A percentile compares a stretch with the other conserved stretches of the same genome.
Conservation (phyloP, 2,797 vertebrate genomes). For the Acanthurus lineatus region DNA sequence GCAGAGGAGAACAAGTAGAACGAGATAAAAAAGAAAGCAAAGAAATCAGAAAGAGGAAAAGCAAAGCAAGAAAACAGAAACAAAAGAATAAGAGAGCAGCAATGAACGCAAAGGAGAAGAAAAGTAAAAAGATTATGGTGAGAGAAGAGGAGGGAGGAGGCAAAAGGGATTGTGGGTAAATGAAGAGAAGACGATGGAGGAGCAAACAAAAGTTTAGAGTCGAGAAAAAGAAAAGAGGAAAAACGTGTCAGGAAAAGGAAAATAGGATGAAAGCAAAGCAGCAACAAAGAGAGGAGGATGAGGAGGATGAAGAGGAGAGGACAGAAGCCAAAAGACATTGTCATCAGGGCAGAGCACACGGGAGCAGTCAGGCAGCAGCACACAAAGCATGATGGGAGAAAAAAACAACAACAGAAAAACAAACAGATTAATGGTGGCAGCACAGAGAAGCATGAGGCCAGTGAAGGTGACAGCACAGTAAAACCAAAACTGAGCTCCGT, state of each 20-base stretch:
- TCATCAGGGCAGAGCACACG: slow-evolving; percentile 83
- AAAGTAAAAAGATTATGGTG: too few species aligned
- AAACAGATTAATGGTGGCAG: slow-evolving; percentile 60
- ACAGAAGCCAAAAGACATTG: slow-evolving; percentile 84
- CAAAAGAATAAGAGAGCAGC: too few species aligned
- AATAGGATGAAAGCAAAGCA: not conserved
- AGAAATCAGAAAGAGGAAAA: not conserved
- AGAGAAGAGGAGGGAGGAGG: not conserved
- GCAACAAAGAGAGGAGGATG: slow-evolving; percentile 76
- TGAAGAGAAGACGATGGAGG: not conserved
- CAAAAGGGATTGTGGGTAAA: too few species aligned
- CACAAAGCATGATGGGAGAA: slow-evolving; percentile 75
- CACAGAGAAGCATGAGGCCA: slow-evolving; percentile 48
- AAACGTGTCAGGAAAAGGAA: not conserved
- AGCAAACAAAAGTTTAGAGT: not conserved
- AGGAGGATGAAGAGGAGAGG: not conserved
- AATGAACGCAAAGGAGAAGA: not conserved
- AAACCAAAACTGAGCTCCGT: slow-evolving; percentile 15
- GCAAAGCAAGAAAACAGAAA: not conserved
- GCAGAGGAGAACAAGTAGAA: too few species aligned
- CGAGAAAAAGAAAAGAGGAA: not conserved
- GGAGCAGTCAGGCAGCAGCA: slow-evolving; percentile 65
- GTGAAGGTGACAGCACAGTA: slow-evolving; percentile 15
- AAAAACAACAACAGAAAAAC: slow-evolving; percentile 50
- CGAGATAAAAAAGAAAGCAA: too few species aligned